Evolutionary conservation across 1,140 invertebrate genomes (phyloP).

Genomic region (Homalodisca vitripennis): DNA sequence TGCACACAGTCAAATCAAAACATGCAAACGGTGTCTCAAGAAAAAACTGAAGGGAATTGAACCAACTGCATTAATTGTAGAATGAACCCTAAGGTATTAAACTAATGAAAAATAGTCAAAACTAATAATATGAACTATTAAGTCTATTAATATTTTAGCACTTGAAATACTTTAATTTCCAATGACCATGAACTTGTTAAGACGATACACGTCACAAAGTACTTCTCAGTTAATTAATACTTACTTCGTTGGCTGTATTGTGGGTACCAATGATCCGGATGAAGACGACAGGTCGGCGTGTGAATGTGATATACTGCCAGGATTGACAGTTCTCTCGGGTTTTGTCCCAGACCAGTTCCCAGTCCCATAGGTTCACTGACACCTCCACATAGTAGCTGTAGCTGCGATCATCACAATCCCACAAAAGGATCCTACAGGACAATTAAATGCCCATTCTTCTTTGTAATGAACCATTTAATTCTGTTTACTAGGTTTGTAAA

Average conservation of each 20-base stretch:
- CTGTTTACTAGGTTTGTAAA: no score
- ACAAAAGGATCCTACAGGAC: background rate
- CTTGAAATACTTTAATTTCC: background rate
- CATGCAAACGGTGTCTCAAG: no score
- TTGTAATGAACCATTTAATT: no score
- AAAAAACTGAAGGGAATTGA: no score
- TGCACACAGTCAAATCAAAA: no score
- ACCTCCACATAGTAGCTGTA: conserved; percentile 97
- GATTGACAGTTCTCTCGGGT: conserved; percentile 73
- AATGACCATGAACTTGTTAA: background rate
- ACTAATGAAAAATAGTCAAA: no score
- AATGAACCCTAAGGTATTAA: no score
- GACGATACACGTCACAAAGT: conserved; percentile 15
- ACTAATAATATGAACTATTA: no score
- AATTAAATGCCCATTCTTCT: no score
- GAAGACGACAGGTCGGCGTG: conserved; percentile 83
- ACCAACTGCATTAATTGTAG: no score
- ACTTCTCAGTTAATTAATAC: background rate
- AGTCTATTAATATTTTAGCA: background rate
- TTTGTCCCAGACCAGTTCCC: conserved; percentile 82
- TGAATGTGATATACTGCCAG: conserved; percentile 90
- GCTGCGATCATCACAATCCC: conserved; percentile 88
- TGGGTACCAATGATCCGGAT: conserved; percentile 92
- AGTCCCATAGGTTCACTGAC: conserved; percentile 87
- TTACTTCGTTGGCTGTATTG: conserved; percentile 95